Evolutionary conservation across 2,888 invertebrate species (phyloP).

Genomic region (Erannis defoliaria): DNA sequence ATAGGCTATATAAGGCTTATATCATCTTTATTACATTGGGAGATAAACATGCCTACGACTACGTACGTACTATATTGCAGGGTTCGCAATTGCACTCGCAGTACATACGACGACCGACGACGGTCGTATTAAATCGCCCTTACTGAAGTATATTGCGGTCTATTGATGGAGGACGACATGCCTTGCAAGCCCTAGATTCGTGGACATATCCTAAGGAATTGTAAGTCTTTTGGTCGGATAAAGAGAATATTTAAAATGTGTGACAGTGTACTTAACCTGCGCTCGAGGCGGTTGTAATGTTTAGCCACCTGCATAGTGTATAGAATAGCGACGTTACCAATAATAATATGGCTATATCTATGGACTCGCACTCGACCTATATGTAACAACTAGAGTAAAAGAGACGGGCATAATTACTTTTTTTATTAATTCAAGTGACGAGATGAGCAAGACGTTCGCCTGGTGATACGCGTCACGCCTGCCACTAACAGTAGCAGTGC

Average conservation of each 20-base stretch:
- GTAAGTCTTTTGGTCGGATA: slow-evolving; percentile 41
- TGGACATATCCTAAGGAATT: slow-evolving; percentile 56
- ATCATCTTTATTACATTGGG: too few relatives aligned
- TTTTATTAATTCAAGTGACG: too few relatives aligned
- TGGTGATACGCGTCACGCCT: too few relatives aligned
- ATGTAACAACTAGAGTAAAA: too few relatives aligned
- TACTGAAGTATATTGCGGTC: slow-evolving; percentile 42
- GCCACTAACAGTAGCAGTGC: too few relatives aligned
- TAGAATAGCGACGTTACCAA: neutral
- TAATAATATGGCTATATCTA: too few relatives aligned
- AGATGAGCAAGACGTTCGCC: too few relatives aligned
- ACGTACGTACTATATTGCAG: too few relatives aligned
- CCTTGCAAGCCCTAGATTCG: slow-evolving; percentile 59
- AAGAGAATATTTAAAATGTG: slow-evolving; percentile 47
- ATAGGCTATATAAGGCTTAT: too few relatives aligned
- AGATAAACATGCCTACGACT: too few relatives aligned
- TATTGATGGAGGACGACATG: slow-evolving; percentile 68
- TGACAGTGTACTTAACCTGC: slow-evolving; percentile 24
- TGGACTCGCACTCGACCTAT: too few relatives aligned
- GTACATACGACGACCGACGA: neutral
- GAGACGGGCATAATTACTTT: too few relatives aligned
- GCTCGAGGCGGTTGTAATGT: neutral
- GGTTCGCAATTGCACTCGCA: neutral
- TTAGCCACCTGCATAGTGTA: neutral
- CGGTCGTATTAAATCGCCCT: slow-evolving; percentile 3